phyloP scores from a whole-genome alignment of 2,113 vertebrate genomes.

The Piprites chloris region DNA sequence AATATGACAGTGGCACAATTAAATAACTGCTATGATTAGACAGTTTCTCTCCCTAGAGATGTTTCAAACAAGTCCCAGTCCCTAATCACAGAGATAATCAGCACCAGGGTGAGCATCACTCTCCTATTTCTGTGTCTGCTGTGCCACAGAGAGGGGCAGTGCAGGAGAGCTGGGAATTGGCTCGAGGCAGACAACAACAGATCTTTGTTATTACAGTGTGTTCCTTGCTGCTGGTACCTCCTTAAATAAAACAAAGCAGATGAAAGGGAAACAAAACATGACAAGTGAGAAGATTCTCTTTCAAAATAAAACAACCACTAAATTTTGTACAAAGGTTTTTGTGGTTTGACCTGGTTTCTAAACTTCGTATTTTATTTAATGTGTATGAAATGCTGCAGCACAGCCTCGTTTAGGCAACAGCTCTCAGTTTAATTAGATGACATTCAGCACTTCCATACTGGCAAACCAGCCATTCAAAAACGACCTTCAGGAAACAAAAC shows the following conservation, averaged over 20 bases:
- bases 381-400: background rate
- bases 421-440: background rate
- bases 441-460: background rate
- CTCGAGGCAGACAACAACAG: background rate
- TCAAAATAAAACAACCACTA: background rate
- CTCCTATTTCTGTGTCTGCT: background rate
- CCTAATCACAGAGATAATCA: background rate
- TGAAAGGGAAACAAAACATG: background rate
- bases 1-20: background rate
- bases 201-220: background rate
- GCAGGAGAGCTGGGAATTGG: background rate
- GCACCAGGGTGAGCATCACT: background rate
- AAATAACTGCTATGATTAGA: background rate
- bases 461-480: background rate
- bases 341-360: background rate
- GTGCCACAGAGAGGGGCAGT: background rate
- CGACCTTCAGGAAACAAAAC: background rate
- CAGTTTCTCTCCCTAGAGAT: background rate
- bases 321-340: background rate
- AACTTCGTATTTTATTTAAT: background rate
- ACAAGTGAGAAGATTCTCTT: background rate
- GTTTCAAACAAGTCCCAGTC: background rate
- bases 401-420: background rate
- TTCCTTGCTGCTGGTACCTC: background rate
- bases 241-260: slow-evolving; percentile 27